phyloP scores from a whole-genome alignment of 1,140 invertebrate genomes.

The Coptotermes formosanus region DNA sequence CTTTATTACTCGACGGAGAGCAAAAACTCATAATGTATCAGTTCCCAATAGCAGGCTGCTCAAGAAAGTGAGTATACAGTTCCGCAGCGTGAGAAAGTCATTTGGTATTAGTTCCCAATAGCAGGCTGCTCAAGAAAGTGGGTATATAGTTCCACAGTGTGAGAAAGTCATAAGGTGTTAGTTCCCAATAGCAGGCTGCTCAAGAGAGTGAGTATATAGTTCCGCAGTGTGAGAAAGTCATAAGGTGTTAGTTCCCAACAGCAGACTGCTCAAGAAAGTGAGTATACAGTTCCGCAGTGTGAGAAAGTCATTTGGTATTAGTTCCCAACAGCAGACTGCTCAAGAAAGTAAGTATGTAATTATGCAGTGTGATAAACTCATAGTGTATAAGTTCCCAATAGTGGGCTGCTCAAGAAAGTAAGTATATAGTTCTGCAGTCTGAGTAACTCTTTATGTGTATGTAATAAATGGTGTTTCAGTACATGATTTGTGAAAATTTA shows the following conservation, averaged over 20 bases:
- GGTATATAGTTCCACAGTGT: too few relatives aligned
- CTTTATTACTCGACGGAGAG: conserved; percentile 44
- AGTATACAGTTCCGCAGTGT: conserved; percentile 19
- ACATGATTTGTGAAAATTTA: too few relatives aligned
- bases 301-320: not conserved
- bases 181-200: conserved; percentile 41
- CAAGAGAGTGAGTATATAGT: conserved; percentile 35
- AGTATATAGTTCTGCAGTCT: not conserved
- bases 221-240: too few relatives aligned
- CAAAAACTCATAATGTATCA: conserved; percentile 29
- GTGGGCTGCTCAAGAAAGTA: conserved; percentile 42
- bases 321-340: too few relatives aligned
- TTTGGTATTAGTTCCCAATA: conserved; percentile 36
- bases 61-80: conserved; percentile 38
- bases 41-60: conserved; percentile 41
- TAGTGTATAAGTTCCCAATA: conserved; percentile 35
- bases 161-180: conserved; percentile 24
- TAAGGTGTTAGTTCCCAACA: conserved; percentile 35
- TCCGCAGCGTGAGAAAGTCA: conserved; percentile 9
- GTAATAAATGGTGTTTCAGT: too few relatives aligned
- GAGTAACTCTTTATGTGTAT: too few relatives aligned
- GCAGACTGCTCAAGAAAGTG: conserved; percentile 42
- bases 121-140: not conserved
- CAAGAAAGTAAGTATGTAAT: too few relatives aligned
- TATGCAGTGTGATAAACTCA: not conserved